Conservation (phyloP, 2,113 vertebrate genomes). For the Macaca nemestrina region DNA sequence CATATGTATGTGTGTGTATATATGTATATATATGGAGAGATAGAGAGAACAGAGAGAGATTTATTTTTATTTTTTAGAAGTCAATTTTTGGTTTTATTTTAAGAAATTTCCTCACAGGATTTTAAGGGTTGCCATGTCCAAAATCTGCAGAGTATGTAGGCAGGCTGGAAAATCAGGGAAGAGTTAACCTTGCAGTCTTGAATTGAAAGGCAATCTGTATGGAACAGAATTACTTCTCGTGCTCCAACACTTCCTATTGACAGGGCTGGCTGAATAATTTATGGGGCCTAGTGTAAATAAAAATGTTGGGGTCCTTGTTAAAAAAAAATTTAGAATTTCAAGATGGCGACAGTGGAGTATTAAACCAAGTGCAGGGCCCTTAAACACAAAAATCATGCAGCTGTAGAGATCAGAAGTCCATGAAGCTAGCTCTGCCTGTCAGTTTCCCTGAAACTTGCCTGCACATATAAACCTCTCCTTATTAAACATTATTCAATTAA, state of each 20-base stretch:
- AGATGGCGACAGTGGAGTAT: neutral
- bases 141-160: neutral
- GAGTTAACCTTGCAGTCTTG: neutral
- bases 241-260: neutral
- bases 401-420: neutral
- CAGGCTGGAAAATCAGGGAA: neutral
- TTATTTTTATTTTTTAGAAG: neutral
- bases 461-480: neutral
- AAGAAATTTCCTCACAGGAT: neutral
- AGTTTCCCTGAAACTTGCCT: neutral
- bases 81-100: neutral
- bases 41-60: neutral
- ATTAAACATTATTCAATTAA: neutral
- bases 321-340: neutral
- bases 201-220: neutral
- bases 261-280: neutral
- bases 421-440: neutral
- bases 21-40: neutral
- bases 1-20: neutral
- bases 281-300: neutral
- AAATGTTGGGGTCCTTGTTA: neutral
- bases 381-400: rapidly evolving
- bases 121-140: neutral
- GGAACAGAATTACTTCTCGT: neutral
- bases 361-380: neutral